Percentiles rank a stretch among this genome's conserved stretches.
phyloP scores from a whole-genome alignment of 2,797 vertebrate species.

The Anguilla pacifica region DNA sequence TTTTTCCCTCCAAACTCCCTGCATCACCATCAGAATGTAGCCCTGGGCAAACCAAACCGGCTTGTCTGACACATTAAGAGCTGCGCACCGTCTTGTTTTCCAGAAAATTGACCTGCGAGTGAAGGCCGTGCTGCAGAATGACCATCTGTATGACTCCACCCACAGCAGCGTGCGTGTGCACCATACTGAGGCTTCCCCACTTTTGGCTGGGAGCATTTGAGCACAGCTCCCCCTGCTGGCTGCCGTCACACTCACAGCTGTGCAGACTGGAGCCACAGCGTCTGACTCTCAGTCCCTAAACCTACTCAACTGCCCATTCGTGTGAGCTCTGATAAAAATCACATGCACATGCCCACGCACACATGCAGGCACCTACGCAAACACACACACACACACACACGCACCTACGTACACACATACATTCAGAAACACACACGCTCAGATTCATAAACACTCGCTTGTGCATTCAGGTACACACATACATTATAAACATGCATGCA shows the following conservation, averaged over 20 bases:
- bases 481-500: background rate
- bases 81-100: background rate
- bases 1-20: no score
- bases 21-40: no score
- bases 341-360: background rate
- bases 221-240: background rate
- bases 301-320: background rate
- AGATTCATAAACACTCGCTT: background rate
- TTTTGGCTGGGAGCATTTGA: conserved; percentile 78
- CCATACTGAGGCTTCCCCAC: conserved; percentile 68
- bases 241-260: background rate
- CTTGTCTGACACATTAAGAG: no score
- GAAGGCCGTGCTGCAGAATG: conserved; percentile 71
- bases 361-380: background rate
- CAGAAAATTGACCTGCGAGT: conserved; percentile 85
- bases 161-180: conserved; percentile 39
- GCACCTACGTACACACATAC: background rate
- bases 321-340: background rate
- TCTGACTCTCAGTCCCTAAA: background rate
- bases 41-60: no score
- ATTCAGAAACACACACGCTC: background rate
- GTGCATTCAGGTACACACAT: background rate
- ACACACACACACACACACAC: background rate
- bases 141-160: conserved; percentile 73
- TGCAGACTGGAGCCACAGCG: background rate